Percentiles rank a stretch among this genome's conserved stretches.
phyloP scores from a whole-genome alignment of 1,140 invertebrate species.

The Elysia chlorotica region DNA sequence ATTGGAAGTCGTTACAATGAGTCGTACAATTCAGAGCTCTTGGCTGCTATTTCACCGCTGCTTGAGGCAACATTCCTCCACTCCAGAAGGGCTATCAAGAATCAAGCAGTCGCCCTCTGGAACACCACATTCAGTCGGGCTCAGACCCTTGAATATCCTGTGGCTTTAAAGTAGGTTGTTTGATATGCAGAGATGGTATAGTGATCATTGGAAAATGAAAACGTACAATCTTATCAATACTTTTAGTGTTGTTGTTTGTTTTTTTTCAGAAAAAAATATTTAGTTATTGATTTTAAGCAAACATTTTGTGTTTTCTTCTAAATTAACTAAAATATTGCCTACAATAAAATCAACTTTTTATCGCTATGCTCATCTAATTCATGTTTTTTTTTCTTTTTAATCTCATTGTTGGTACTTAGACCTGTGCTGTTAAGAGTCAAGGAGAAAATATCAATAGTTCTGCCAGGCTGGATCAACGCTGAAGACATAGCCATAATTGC shows the following conservation, averaged over 20 bases:
- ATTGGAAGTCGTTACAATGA: slow-evolving; percentile 44
- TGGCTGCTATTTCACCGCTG: slow-evolving; percentile 43
- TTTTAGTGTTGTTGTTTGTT: neutral
- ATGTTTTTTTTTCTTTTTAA: no score
- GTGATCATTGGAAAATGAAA: neutral
- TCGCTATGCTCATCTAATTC: no score
- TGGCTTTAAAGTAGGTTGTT: slow-evolving; percentile 44
- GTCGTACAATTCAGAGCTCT: slow-evolving; percentile 48
- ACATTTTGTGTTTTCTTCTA: no score
- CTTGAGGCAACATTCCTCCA: slow-evolving; percentile 49
- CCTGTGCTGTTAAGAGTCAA: slow-evolving; percentile 43
- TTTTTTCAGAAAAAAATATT: neutral
- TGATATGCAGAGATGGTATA: neutral
- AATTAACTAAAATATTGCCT: no score
- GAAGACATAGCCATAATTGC: slow-evolving; percentile 37
- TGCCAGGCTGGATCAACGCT: slow-evolving; percentile 45
- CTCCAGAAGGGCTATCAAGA: slow-evolving; percentile 42
- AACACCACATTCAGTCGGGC: slow-evolving; percentile 46
- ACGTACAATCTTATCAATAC: neutral
- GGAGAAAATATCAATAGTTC: slow-evolving; percentile 38
- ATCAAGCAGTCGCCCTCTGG: slow-evolving; percentile 48
- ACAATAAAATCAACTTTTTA: no score
- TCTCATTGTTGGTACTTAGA: slow-evolving; percentile 27
- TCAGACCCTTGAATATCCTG: slow-evolving; percentile 44
- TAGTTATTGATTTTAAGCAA: neutral